Evolutionary conservation across 1,140 invertebrate genomes (phyloP).

Genomic region (Thaumetopoea pityocampa): DNA sequence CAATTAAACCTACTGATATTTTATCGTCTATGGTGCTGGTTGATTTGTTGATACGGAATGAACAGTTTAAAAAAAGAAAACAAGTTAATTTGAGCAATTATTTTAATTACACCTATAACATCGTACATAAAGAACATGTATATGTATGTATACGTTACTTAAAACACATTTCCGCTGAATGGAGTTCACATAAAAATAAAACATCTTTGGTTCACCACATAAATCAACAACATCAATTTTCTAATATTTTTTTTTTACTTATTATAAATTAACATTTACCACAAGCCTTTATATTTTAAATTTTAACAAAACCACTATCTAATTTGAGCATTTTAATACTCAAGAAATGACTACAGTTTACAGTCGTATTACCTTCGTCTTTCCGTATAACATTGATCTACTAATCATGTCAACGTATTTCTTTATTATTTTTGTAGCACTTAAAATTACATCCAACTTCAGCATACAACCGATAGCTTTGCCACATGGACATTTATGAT

Average conservation of each 20-base stretch:
- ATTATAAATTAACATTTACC: constrained; percentile 48
- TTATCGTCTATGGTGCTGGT: too few species aligned
- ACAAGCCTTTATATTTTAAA: constrained; percentile 53
- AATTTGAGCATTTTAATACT: constrained; percentile 51
- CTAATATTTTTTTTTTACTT: constrained; percentile 34
- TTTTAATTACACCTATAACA: constrained; percentile 67
- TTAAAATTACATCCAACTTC: too few species aligned
- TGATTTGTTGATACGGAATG: too few species aligned
- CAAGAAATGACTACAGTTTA: constrained; percentile 20
- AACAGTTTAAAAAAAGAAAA: too few species aligned
- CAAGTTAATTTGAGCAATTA: constrained; percentile 50
- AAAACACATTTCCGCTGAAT: constrained; percentile 42
- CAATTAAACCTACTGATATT: too few species aligned
- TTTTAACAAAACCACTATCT: constrained; percentile 36
- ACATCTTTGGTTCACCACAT: constrained; percentile 69
- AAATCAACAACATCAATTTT: constrained; percentile 62
- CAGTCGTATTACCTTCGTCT: constrained; percentile 19
- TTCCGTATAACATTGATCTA: constrained; percentile 21
- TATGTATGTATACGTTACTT: constrained; percentile 16
- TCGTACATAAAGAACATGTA: constrained; percentile 60
- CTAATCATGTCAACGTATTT: constrained; percentile 6
- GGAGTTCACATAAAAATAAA: constrained; percentile 62
- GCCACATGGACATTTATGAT: too few species aligned
- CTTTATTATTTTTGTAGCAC: too few species aligned
- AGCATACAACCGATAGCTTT: too few species aligned